Percentiles rank a stretch among this genome's conserved stretches.
These are phyloP conservation scores for Kryptolebias marmoratus DNA, from an alignment of 2,113 vertebrate genomes.

Conservation along the genomic window DNA sequence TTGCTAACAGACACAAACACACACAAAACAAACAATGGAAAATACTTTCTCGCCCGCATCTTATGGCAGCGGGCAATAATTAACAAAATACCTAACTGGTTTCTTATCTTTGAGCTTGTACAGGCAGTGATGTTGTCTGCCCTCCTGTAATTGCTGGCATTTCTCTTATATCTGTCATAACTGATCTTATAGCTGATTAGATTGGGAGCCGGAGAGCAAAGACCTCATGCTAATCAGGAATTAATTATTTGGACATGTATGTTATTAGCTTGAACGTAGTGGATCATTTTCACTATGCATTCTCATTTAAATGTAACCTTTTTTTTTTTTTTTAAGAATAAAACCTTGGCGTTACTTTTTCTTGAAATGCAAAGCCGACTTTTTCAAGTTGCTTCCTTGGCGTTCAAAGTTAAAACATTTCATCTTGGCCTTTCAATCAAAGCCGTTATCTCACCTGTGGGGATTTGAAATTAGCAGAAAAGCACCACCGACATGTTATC, in stretches of 20 bases:
- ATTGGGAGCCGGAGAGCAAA: slow-evolving; percentile 20
- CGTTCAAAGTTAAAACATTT: slow-evolving; percentile 42
- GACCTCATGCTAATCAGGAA: slow-evolving; percentile 38
- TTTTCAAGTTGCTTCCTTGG: slow-evolving; percentile 7
- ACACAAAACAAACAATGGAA: too few relatives aligned
- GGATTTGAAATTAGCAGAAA: slow-evolving; percentile 58
- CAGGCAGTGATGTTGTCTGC: slow-evolving; percentile 19
- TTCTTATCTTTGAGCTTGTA: slow-evolving; percentile 41
- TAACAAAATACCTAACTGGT: slow-evolving; percentile 22
- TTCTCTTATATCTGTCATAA: slow-evolving; percentile 5
- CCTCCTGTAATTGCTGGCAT: slow-evolving; percentile 21
- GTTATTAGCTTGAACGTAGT: background rate
- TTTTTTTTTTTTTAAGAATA: background rate
- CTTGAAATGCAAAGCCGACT: background rate
- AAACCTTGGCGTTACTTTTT: background rate
- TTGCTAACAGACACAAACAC: too few relatives aligned
- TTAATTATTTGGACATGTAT: slow-evolving; percentile 31
- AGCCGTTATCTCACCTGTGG: slow-evolving; percentile 52
- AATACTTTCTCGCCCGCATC: too few relatives aligned
- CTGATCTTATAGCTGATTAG: slow-evolving; percentile 15
- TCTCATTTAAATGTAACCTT: background rate
- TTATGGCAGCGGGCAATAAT: background rate
- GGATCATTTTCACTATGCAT: background rate
- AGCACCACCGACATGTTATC: slow-evolving; percentile 49
- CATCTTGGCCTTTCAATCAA: slow-evolving; percentile 9